Evolutionary conservation across 2,888 invertebrate species (phyloP).

Genomic region (Sycophila texana): DNA sequence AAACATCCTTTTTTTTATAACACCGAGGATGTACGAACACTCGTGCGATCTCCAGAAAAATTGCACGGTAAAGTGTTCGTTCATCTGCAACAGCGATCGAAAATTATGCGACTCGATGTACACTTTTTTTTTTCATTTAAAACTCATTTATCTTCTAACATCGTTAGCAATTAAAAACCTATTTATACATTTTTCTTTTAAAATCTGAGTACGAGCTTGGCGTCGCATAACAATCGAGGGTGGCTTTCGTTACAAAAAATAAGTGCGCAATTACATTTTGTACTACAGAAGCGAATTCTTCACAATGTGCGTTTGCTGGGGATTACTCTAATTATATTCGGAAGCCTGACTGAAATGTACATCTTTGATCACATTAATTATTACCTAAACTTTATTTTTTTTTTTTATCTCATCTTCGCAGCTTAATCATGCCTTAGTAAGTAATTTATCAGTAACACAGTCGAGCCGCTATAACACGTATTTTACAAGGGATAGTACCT

Average conservation of each 20-base stretch:
- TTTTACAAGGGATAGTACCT: constrained; percentile 61
- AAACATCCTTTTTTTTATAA: constrained; percentile 21
- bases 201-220: not conserved
- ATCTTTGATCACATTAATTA: constrained; percentile 52
- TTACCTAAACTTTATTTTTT: constrained; percentile 35
- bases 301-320: constrained; percentile 43
- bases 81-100: constrained; percentile 13
- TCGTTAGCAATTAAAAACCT: not conserved
- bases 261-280: constrained; percentile 9
- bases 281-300: not conserved
- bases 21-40: constrained; percentile 24
- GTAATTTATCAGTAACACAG: constrained; percentile 60
- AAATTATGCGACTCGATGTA: constrained; percentile 19
- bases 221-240: constrained; percentile 32
- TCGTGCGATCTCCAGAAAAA: constrained; percentile 18
- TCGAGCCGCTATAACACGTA: constrained; percentile 62
- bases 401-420: not conserved
- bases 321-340: constrained; percentile 42
- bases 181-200: not conserved
- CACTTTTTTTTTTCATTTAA: not conserved
- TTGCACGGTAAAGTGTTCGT: constrained; percentile 6
- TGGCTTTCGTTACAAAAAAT: constrained; percentile 32
- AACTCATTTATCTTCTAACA: not conserved
- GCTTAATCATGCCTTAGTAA: constrained; percentile 45
- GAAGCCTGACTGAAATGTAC: constrained; percentile 57